These are phyloP conservation scores for Tinea semifulvella DNA, from an alignment of 2,888 invertebrate genomes.

Conservation along the genomic window DNA sequence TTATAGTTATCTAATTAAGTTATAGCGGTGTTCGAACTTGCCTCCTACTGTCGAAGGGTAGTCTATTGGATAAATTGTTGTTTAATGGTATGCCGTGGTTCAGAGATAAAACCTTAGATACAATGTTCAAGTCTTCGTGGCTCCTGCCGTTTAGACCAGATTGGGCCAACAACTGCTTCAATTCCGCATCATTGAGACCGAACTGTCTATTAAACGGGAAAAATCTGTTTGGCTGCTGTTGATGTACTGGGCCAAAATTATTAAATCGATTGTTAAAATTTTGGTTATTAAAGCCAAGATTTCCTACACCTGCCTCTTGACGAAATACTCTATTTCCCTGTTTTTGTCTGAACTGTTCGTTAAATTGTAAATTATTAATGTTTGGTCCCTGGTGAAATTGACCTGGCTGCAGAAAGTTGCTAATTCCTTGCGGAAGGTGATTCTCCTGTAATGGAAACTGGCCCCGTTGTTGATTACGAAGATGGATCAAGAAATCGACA, in stretches of 20 bases:
- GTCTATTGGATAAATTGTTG: constrained; percentile 44
- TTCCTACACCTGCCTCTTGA: constrained; percentile 68
- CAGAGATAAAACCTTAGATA: constrained; percentile 81
- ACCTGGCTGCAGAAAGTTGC: constrained; percentile 45
- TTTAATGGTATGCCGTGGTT: constrained; percentile 75
- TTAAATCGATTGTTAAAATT: constrained; percentile 44
- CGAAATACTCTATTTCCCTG: constrained; percentile 59
- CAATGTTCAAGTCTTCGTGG: constrained; percentile 81
- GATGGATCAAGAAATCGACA: constrained; percentile 58
- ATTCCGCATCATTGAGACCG: constrained; percentile 57
- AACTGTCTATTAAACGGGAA: constrained; percentile 42
- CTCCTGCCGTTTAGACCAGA: constrained; percentile 71
- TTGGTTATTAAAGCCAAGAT: constrained; percentile 67
- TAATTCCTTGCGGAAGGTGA: constrained; percentile 54
- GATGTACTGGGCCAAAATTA: constrained; percentile 30
- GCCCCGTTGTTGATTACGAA: constrained; percentile 49
- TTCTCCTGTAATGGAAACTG: constrained; percentile 59
- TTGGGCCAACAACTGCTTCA: constrained; percentile 71
- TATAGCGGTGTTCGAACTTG: constrained; percentile 37
- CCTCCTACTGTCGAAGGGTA: constrained; percentile 51
- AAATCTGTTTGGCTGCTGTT: constrained; percentile 35
- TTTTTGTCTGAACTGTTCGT: constrained; percentile 39
- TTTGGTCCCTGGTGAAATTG: constrained; percentile 41
- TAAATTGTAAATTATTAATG: constrained; percentile 36
- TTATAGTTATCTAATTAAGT: too few species aligned